These are phyloP conservation scores for Ardeotis arabs DNA, from an alignment of 2,113 vertebrate species.

Conservation along the genomic window DNA sequence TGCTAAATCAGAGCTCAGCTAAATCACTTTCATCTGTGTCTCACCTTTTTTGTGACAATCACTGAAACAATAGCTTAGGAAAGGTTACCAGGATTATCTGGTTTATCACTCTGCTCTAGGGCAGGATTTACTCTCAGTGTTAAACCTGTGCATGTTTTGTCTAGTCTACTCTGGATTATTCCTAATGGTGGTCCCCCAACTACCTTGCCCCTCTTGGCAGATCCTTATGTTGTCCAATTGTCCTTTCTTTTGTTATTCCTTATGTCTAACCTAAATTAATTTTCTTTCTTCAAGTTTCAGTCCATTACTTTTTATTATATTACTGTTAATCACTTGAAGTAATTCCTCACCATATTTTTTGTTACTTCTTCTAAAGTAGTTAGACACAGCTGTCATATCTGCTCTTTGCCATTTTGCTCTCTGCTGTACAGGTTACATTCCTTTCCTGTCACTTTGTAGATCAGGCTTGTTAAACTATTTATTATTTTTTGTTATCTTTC, in stretches of 20 bases:
- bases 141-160: neutral
- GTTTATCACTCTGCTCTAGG: neutral
- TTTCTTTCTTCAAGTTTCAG: neutral
- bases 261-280: neutral
- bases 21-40: fast-evolving
- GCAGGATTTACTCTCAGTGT: neutral
- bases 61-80: neutral
- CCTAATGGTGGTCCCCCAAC: neutral
- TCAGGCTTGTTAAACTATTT: neutral
- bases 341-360: neutral
- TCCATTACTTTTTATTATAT: neutral
- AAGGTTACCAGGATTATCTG: neutral
- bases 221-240: neutral
- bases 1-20: neutral
- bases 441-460: neutral
- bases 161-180: neutral
- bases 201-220: neutral
- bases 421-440: neutral
- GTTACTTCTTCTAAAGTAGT: neutral
- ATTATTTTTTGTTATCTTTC: neutral
- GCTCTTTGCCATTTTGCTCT: neutral
- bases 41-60: fast-evolving
- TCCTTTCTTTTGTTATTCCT: neutral
- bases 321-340: neutral
- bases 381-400: neutral